A percentile compares a stretch with the other conserved stretches of the same genome.
Evolutionary conservation across 2,888 invertebrate genomes (phyloP).

Genomic region (Torymus aiolomorphi): DNA sequence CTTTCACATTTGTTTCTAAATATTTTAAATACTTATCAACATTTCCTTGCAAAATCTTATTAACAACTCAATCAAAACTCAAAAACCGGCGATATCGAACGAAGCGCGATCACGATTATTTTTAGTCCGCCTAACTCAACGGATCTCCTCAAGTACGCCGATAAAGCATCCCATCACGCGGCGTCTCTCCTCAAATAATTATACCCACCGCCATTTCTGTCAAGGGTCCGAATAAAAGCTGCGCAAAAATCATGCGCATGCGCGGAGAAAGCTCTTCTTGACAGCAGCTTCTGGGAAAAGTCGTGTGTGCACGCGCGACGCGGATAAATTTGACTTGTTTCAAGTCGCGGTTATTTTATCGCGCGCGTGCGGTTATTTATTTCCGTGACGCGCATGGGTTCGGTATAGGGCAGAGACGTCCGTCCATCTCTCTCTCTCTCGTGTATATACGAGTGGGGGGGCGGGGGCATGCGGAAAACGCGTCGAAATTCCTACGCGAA

Average conservation of each 20-base stretch:
- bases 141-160: too few relatives aligned
- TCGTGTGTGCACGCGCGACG: neutral
- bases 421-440: neutral
- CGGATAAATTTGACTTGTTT: constrained; percentile 56
- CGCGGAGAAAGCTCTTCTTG: neutral
- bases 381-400: constrained; percentile 49
- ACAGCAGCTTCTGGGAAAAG: constrained; percentile 45
- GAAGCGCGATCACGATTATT: too few relatives aligned
- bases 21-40: too few relatives aligned
- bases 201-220: too few relatives aligned
- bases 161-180: too few relatives aligned
- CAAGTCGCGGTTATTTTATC: constrained; percentile 20
- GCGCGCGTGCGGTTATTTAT: constrained; percentile 50
- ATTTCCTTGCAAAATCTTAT: too few relatives aligned
- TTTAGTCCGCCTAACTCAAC: too few relatives aligned
- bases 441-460: too few relatives aligned
- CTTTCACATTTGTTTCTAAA: too few relatives aligned
- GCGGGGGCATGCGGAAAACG: constrained; percentile 47
- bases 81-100: too few relatives aligned
- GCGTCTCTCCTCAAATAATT: too few relatives aligned
- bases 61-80: too few relatives aligned
- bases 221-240: neutral
- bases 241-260: neutral
- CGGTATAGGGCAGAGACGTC: constrained; percentile 22
- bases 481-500: constrained; percentile 18